Conservation (phyloP, 2,797 vertebrate species). For the Lates japonicus region DNA sequence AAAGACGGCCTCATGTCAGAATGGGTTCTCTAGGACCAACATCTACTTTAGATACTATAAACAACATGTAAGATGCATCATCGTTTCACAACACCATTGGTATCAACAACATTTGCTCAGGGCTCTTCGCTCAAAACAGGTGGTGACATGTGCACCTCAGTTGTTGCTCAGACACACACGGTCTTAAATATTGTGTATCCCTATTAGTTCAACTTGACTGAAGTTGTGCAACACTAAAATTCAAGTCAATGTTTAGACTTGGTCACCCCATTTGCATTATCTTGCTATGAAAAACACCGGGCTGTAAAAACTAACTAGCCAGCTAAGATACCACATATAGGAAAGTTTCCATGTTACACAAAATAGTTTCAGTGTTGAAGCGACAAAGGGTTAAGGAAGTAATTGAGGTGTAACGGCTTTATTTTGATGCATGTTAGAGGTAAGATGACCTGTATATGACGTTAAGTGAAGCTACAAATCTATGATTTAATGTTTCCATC, state of each 20-base stretch:
- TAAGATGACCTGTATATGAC: neutral
- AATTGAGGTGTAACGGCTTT: neutral
- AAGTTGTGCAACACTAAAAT: constrained; percentile 14
- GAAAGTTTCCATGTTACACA: constrained; percentile 18
- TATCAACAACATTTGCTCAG: no score
- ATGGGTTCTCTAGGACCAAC: no score
- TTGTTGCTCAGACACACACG: neutral
- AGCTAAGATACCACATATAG: neutral
- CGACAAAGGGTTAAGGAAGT: neutral
- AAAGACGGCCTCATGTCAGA: no score
- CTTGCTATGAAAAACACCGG: constrained; percentile 3
- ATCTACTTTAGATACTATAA: no score
- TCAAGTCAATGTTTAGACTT: neutral
- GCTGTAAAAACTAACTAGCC: neutral
- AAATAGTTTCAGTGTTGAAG: neutral
- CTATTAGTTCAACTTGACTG: neutral
- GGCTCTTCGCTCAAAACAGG: no score
- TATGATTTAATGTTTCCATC: constrained; percentile 68
- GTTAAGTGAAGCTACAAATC: neutral
- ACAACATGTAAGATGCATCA: no score
- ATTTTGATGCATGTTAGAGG: neutral
- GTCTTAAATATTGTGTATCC: neutral
- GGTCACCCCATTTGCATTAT: neutral
- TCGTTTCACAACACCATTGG: no score
- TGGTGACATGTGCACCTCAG: no score